phyloP scores from a whole-genome alignment of 1,140 invertebrate genomes.

The Drosophila ambigua region DNA sequence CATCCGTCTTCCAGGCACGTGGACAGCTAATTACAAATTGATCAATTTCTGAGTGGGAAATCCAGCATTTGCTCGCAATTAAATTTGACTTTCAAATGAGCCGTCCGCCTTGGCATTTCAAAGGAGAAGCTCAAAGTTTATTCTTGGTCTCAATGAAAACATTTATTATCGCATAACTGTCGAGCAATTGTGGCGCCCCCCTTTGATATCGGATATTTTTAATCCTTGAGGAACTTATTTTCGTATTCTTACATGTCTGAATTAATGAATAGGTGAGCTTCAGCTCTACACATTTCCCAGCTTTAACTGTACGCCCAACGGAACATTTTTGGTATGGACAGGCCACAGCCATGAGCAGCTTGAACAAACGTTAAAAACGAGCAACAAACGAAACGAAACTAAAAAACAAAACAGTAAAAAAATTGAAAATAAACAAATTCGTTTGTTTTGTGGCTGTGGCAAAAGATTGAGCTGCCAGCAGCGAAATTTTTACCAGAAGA shows the following conservation, averaged over 20 bases:
- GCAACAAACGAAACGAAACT: background rate
- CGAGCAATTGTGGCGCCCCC: too few relatives aligned
- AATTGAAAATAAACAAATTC: conserved; percentile 51
- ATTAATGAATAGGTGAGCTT: too few relatives aligned
- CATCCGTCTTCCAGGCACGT: background rate
- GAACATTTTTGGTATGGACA: too few relatives aligned
- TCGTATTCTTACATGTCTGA: too few relatives aligned
- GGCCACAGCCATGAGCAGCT: too few relatives aligned
- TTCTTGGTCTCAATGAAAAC: too few relatives aligned
- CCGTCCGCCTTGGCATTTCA: background rate
- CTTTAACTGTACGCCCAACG: too few relatives aligned
- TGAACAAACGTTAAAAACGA: background rate
- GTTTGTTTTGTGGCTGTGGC: conserved; percentile 7
- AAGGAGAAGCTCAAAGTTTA: background rate
- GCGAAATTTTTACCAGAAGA: conserved; percentile 17
- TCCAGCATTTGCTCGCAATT: conserved; percentile 29
- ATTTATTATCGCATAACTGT: too few relatives aligned
- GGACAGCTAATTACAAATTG: conserved; percentile 25
- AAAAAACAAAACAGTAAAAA: conserved; percentile 2
- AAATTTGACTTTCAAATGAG: conserved; percentile 12
- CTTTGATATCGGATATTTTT: too few relatives aligned
- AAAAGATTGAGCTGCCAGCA: conserved; percentile 24
- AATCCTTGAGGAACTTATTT: too few relatives aligned
- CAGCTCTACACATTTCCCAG: too few relatives aligned
- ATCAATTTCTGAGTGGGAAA: conserved; percentile 31